phyloP scores from a whole-genome alignment of 2,888 invertebrate genomes.

The Rhagium mordax region DNA sequence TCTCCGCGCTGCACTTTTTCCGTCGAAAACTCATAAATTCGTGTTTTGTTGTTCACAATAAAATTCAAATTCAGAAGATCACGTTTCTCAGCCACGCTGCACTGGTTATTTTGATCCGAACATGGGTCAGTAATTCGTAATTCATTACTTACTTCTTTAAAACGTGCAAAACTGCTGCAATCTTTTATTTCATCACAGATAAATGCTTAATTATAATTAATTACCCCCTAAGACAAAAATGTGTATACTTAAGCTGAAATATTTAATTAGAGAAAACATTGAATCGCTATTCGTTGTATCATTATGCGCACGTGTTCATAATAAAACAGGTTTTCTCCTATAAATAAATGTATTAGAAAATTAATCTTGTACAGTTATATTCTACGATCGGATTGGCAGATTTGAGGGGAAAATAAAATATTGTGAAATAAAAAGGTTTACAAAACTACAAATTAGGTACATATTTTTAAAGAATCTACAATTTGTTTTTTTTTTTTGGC shows the following conservation, averaged over 20 bases:
- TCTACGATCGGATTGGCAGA: too few species aligned
- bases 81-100: constrained; percentile 16
- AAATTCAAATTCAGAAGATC: constrained; percentile 2
- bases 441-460: too few species aligned
- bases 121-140: constrained; percentile 6
- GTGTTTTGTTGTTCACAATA: constrained; percentile 12
- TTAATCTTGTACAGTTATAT: too few species aligned
- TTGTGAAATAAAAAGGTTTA: too few species aligned
- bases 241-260: not conserved
- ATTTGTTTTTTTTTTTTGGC: too few species aligned
- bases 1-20: constrained; percentile 5
- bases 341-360: not conserved
- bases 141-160: constrained; percentile 20
- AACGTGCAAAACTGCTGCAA: constrained; percentile 13
- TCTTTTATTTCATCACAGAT: constrained; percentile 22
- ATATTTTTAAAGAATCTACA: too few species aligned
- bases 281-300: not conserved
- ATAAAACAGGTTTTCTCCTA: not conserved
- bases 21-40: constrained; percentile 15
- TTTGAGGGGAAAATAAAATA: too few species aligned
- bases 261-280: not conserved
- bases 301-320: not conserved
- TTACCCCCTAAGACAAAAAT: not conserved
- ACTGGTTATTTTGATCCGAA: not conserved
- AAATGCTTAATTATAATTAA: constrained; percentile 20